Conservation (phyloP, 2,888 invertebrate genomes). For the Gortyna flavago region DNA sequence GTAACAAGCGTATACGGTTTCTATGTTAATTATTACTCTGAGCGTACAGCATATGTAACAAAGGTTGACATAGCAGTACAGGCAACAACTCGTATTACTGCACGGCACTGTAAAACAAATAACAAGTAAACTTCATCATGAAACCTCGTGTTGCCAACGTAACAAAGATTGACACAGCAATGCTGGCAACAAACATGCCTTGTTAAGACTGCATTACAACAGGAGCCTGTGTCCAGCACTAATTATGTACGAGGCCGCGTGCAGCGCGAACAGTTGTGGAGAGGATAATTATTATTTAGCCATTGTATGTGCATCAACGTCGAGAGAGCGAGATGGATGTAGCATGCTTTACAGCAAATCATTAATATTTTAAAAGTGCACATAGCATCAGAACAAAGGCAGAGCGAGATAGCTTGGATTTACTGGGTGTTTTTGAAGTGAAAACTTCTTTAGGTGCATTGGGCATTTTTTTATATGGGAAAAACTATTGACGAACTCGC, state of each 20-base stretch:
- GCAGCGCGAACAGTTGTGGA: slow-evolving; percentile 11
- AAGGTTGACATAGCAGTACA: slow-evolving; percentile 25
- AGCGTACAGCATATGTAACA: slow-evolving; percentile 21
- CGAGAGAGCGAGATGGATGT: not conserved
- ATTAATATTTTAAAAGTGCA: not conserved
- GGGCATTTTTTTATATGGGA: no score
- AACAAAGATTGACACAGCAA: slow-evolving; percentile 55
- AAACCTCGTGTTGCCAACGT: slow-evolving; percentile 43
- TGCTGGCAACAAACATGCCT: slow-evolving; percentile 40
- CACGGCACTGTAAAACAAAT: slow-evolving; percentile 25
- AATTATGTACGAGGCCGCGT: slow-evolving; percentile 46
- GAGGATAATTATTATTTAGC: slow-evolving; percentile 51
- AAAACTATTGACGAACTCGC: no score
- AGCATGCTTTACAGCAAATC: not conserved
- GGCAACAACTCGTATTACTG: slow-evolving; percentile 15
- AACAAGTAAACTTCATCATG: slow-evolving; percentile 47
- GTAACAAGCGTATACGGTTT: not conserved
- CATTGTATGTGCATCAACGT: slow-evolving; percentile 5
- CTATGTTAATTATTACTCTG: slow-evolving; percentile 6
- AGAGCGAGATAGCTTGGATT: not conserved
- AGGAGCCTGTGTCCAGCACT: slow-evolving; percentile 32
- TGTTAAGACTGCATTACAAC: slow-evolving; percentile 38
- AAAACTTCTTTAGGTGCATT: no score
- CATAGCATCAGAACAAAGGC: not conserved
- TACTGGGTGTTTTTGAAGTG: no score